Conservation (phyloP, 2,888 invertebrate genomes). For the Dermolepida albohirtum region DNA sequence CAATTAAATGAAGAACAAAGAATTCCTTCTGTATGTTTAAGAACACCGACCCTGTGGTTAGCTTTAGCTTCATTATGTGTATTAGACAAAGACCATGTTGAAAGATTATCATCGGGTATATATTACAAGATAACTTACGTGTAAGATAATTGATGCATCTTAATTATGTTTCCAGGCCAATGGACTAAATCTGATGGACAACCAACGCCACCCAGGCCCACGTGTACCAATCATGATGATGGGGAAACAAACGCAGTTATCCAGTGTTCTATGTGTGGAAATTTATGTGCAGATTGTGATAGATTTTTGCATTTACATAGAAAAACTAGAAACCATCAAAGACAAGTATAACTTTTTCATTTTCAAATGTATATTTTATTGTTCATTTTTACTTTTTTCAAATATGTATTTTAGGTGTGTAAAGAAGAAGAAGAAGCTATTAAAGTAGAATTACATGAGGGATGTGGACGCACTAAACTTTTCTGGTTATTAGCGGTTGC, state of each 20-base stretch:
- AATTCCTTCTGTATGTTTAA: slow-evolving; percentile 81
- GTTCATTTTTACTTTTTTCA: background rate
- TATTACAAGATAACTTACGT: background rate
- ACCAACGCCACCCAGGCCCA: slow-evolving; percentile 75
- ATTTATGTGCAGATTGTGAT: slow-evolving; percentile 96
- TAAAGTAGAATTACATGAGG: slow-evolving; percentile 96
- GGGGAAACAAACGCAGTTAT: slow-evolving; percentile 92
- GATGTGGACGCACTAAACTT: slow-evolving; percentile 94
- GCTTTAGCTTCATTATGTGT: slow-evolving; percentile 94
- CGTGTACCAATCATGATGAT: slow-evolving; percentile 97
- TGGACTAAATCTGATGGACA: slow-evolving; percentile 77
- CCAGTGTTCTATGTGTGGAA: slow-evolving; percentile 91
- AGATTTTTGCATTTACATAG: slow-evolving; percentile 93
- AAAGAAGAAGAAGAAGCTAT: slow-evolving; percentile 97
- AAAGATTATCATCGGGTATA: slow-evolving; percentile 77
- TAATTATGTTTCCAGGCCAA: slow-evolving; percentile 71
- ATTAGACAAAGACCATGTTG: slow-evolving; percentile 90
- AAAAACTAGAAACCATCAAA: slow-evolving; percentile 84
- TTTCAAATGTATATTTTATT: slow-evolving; percentile 7
- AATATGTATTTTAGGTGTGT: slow-evolving; percentile 74
- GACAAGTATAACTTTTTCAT: slow-evolving; percentile 71
- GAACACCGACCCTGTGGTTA: slow-evolving; percentile 89
- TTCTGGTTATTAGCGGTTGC: slow-evolving; percentile 95
- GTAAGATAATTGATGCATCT: background rate
- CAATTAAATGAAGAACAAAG: slow-evolving; percentile 82